A percentile compares a stretch with the other conserved stretches of the same genome.
phyloP scores from a whole-genome alignment of 2,113 vertebrate genomes.

The Macquaria australasica region DNA sequence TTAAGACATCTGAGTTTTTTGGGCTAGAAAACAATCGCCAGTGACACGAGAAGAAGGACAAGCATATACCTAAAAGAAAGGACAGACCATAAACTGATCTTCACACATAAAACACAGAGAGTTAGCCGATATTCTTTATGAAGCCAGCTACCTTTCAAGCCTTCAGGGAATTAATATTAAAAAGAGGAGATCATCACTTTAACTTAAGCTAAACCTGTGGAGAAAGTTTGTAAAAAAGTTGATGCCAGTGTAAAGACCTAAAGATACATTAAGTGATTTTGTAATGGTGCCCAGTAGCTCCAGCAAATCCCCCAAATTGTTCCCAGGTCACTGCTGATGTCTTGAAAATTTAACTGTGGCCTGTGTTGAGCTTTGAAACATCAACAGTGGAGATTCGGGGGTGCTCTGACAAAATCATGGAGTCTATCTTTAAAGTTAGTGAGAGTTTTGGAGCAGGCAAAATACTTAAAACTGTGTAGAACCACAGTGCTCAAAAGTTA shows the following conservation, averaged over 20 bases:
- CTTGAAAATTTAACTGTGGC: slow-evolving; percentile 9
- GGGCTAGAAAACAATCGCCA: slow-evolving; percentile 5
- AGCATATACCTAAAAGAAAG: slow-evolving; percentile 10
- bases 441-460: background rate
- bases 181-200: slow-evolving; percentile 10
- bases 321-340: background rate
- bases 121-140: background rate
- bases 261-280: background rate
- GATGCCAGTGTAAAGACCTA: background rate
- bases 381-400: background rate
- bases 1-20: slow-evolving; percentile 28
- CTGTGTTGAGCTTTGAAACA: slow-evolving; percentile 8
- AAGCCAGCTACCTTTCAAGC: slow-evolving; percentile 14
- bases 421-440: background rate
- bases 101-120: background rate
- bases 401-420: background rate
- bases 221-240: slow-evolving; percentile 9
- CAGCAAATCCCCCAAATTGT: background rate
- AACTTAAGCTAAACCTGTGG: background rate
- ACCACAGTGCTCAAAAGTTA: background rate
- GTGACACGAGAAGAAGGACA: slow-evolving; percentile 8
- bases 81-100: background rate
- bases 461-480: background rate
- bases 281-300: background rate
- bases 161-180: slow-evolving; percentile 3